A percentile compares a stretch with the other conserved stretches of the same genome.
Conservation (phyloP, 2,797 vertebrate species). For the Acanthornis magna region DNA sequence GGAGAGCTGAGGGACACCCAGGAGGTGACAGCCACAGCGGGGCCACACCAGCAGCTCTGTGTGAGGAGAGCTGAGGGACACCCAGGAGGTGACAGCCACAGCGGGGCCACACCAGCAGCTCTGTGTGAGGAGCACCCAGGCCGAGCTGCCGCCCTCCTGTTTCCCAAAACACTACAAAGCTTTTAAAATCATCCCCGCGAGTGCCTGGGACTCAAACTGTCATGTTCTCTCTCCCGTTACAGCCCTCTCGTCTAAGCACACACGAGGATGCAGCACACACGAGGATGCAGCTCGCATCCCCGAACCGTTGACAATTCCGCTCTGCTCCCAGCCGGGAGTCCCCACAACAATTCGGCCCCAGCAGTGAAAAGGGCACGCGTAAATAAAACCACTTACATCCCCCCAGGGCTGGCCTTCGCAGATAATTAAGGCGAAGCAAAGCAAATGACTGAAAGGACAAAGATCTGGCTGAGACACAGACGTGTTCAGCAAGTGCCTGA, state of each 20-base stretch:
- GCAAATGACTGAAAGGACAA: conserved; percentile 6
- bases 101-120: background rate
- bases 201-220: background rate
- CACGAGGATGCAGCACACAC: too few relatives aligned
- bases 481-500: background rate
- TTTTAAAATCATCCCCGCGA: background rate
- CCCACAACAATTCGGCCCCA: background rate
- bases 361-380: background rate
- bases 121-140: background rate
- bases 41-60: too few relatives aligned
- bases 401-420: background rate
- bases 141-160: background rate
- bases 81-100: background rate
- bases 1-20: background rate
- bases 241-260: background rate
- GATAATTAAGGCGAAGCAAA: background rate
- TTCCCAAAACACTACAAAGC: background rate
- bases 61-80: background rate
- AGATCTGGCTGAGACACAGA: background rate
- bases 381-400: background rate
- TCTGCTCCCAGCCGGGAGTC: background rate
- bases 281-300: background rate
- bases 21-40: too few relatives aligned
- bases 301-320: background rate
- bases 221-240: background rate